phyloP scores from a whole-genome alignment of 2,797 vertebrate genomes.

The Hozukius guyotensis region DNA sequence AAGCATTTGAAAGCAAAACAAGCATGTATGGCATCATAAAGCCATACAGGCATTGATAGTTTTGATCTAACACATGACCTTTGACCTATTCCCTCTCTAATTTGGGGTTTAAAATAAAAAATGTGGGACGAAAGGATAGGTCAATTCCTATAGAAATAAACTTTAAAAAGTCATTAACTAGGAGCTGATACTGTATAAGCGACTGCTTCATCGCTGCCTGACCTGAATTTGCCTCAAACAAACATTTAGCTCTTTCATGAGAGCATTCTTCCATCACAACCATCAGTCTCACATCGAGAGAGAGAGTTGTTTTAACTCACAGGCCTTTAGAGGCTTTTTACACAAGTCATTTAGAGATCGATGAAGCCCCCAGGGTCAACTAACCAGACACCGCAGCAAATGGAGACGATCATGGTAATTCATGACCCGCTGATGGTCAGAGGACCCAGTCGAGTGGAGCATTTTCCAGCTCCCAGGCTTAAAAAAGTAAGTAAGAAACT shows the following conservation, averaged over 20 bases:
- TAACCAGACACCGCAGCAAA: constrained; percentile 21
- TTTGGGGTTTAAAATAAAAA: neutral
- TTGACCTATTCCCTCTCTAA: neutral
- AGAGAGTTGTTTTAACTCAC: neutral
- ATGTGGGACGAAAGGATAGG: neutral
- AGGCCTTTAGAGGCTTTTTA: constrained; percentile 1
- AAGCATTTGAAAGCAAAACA: neutral
- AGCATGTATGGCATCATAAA: neutral
- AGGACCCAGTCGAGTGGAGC: neutral
- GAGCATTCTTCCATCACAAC: neutral
- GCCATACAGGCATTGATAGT: neutral
- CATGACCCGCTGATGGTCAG: neutral
- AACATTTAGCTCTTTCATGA: neutral
- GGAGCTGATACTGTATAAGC: neutral
- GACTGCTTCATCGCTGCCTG: neutral
- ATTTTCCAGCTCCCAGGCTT: neutral
- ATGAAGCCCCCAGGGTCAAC: constrained; percentile 11
- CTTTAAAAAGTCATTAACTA: neutral
- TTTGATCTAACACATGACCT: neutral
- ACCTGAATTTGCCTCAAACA: neutral
- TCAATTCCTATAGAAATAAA: neutral
- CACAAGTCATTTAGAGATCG: constrained; percentile 2
- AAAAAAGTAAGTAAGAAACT: neutral
- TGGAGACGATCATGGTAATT: neutral
- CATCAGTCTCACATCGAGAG: neutral